Evolutionary conservation across 2,888 invertebrate species (phyloP), one percentile per base, ranked within the genome.

Genomic region (Netelia fuscicornis): DNA sequence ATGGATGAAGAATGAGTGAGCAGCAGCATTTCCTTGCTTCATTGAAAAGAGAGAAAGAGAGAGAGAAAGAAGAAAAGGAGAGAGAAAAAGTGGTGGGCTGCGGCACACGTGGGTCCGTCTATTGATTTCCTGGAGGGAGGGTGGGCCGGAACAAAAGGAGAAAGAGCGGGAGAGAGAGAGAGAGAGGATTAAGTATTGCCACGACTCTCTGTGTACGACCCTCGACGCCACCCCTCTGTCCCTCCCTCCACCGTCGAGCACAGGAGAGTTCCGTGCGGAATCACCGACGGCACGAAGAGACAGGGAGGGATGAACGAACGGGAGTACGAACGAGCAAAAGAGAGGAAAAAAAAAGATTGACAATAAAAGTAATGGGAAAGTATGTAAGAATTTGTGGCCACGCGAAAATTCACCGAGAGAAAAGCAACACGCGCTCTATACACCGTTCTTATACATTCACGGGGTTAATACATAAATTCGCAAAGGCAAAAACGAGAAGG

Each of bases 121-220:
- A 89, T 89, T 89, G 89, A 89, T 88, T 89, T 89, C 87, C 88
- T 84, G 71, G 84, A 77, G 87, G 87, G 87, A 87, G 87, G 87
- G 86, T 87, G 86, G 85, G 75, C 80, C 74, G 60, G 58, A 81
- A 67, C 71, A 67, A 81, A 74, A 67, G 65, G 67, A 64, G 64
- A 81, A 65, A 70, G 54, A 65, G 79, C 44, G 62, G 72, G 72
- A 79, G 56, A 70, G 54, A 37, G 70, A 82, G 79, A 85, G 87
- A 89, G 89, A 89, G 89, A 89, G 90, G 89, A 91, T 91, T 91
- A 91, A 88, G 89, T 91, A 91, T 91, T 89, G 89, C 86, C 75
- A 86, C 83, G 83, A 77, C 20, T 86, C 86, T 86, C 71, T 44
- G 17, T 65, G 80, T 65, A 72, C 58, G 54, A 80, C 72, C 81